A percentile compares a stretch with the other conserved stretches of the same genome.
Evolutionary conservation across 2,113 vertebrate genomes (phyloP).

Genomic region (Coptodon rendalli): DNA sequence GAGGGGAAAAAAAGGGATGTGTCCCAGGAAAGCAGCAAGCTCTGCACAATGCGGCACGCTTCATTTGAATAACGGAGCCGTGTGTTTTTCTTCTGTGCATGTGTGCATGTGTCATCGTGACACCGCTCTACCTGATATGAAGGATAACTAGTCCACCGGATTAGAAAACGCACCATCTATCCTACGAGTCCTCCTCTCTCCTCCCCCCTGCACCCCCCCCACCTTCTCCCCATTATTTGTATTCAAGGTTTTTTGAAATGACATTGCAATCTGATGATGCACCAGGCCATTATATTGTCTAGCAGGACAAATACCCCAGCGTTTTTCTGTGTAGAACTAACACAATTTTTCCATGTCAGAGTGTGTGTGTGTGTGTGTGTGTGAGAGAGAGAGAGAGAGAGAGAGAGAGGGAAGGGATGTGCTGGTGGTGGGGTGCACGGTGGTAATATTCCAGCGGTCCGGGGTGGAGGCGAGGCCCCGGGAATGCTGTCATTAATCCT

Average conservation of each 20-base stretch:
- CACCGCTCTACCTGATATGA: constrained; percentile 73
- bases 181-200: constrained; percentile 39
- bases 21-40: constrained; percentile 71
- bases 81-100: constrained; percentile 32
- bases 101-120: constrained; percentile 52
- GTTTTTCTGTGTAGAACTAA: constrained; percentile 99
- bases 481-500: constrained; percentile 99
- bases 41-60: constrained; percentile 67
- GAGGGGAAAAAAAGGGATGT: constrained; percentile 56
- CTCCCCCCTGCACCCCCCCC: not conserved
- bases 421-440: constrained; percentile 60
- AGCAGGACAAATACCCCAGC: constrained; percentile 99
- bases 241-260: constrained; percentile 99
- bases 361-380: constrained; percentile 72
- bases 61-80: constrained; percentile 75
- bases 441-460: constrained; percentile 89
- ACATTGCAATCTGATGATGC: constrained; percentile 99
- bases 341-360: constrained; percentile 99
- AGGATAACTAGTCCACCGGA: constrained; percentile 86
- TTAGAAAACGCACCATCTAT: constrained; percentile 91
- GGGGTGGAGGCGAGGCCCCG: constrained; percentile 78
- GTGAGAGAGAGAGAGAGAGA: not conserved
- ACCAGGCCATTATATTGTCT: constrained; percentile 99
- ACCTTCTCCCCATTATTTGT: constrained; percentile 92
- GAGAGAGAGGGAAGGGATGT: not conserved